Base-by-base conservation (phyloP, 92 coral and sea anemone species). In the Zoanthus gigantus region DNA sequence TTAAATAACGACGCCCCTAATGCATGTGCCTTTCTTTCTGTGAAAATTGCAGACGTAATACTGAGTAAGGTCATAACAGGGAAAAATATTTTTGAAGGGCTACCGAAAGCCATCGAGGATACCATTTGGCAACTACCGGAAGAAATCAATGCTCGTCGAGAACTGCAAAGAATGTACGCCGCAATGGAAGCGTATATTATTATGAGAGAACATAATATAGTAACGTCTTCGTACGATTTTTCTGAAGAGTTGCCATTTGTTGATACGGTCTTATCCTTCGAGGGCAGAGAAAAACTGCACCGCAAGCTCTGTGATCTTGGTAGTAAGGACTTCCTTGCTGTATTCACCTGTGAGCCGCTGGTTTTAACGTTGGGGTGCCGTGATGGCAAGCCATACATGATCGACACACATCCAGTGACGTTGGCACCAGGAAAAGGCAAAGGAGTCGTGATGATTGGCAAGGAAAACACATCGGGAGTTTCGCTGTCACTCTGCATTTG, bases 121-220 rank as follows among this genome's bases (percentile, higher is more conserved):
- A 11, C n/a, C 28, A 79, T 60, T 71, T 80, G 90, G 90, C 54
- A 44, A 0, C 52, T 88, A 60, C 94, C 94, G 16, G 69, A 45
- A 68, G 84, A 5, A 50, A 83, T 91, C 28, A 91, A 88, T 58
- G 75, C 17, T 60, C 83, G 74, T 60, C 79, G 87, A 54, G 86
- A 91, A 44, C 48, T 84, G 18, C 31, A 63, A 28, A 72, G 45
- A 44, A 50, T 74, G 61, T 91, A 91, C 84, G 83, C 88, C 56
- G 71, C 88, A 29, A 17, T 83, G 86, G 94, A 91, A 78, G 94
- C 94, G 46, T 91, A 91, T 68, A 34, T 3, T 0, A 67, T 88
- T 54, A 56, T 91, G 23, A 82, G 58, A 18, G 67, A 71, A 7
- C 73, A 52, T 0, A 23, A 58, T 12, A 6, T 84, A 71, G 77